Evolutionary conservation across 2,888 invertebrate genomes (phyloP).

Genomic region (Ethmia dodecea): DNA sequence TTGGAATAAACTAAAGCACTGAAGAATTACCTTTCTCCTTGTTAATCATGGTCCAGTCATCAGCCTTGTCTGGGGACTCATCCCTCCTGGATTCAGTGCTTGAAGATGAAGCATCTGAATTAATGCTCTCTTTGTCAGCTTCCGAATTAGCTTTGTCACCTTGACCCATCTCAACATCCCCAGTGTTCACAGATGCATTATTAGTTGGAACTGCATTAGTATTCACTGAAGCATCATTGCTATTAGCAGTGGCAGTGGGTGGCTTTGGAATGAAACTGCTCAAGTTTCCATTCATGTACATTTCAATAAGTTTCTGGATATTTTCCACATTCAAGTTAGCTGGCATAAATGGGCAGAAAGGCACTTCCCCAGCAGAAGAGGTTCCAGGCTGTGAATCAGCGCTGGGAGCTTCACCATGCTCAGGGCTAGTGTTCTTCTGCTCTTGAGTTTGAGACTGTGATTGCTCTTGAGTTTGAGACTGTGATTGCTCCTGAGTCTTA

Average conservation of each 20-base stretch:
- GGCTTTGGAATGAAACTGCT: slow-evolving; percentile 11
- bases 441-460: slow-evolving; percentile 18
- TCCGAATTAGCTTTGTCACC: slow-evolving; percentile 23
- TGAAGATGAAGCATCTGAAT: slow-evolving; percentile 22
- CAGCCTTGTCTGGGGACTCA: slow-evolving; percentile 43
- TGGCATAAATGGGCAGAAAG: slow-evolving; percentile 8
- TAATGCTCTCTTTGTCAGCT: slow-evolving; percentile 15
- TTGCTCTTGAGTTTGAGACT: slow-evolving; percentile 8
- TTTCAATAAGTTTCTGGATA: slow-evolving; percentile 25
- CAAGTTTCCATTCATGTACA: slow-evolving; percentile 17
- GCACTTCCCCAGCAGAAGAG: slow-evolving; percentile 6
- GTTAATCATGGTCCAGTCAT: slow-evolving; percentile 61
- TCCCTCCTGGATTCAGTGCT: slow-evolving; percentile 29
- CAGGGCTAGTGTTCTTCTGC: slow-evolving; percentile 16
- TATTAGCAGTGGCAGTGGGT: slow-evolving; percentile 13
- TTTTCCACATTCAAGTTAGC: slow-evolving; percentile 19
- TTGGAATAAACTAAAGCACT: not conserved
- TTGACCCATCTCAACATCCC: slow-evolving; percentile 37
- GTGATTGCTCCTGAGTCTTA: slow-evolving; percentile 11
- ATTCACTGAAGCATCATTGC: slow-evolving; percentile 7
- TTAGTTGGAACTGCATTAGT: slow-evolving; percentile 6
- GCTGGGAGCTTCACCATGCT: slow-evolving; percentile 19
- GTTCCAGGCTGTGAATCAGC: slow-evolving; percentile 13
- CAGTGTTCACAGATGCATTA: slow-evolving; percentile 3
- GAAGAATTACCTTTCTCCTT: slow-evolving; percentile 49